Evolutionary conservation across 53 echinoderm and acorn worm genomes (phyloP), one percentile per base, ranked within the genome.

Genomic region (Paelopatides confundens): DNA sequence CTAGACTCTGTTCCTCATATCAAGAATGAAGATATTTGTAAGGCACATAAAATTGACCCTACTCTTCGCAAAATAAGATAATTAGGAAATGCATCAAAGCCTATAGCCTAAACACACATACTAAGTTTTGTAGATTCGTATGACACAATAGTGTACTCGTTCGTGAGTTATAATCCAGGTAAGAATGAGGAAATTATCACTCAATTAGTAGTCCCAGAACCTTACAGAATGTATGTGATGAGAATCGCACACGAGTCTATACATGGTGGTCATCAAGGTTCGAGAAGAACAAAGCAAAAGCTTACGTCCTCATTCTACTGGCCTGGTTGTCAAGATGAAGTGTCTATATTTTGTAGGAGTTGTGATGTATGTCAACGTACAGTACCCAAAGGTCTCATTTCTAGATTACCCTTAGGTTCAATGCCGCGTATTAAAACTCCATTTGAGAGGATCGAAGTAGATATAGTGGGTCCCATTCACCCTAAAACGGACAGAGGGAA

Each of bases 301-400:
- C 46, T 89, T 18, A n/a, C 68, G 2, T 48, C 74, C 15, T 35
- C 86, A 8, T 89, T 93, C 31, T 86, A 63, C 40, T 93, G 89
- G 86, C 93, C 89, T 1, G 93, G 93, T 48, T 52, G 82, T 17
- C 64, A 63, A 53, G 85, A 71, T 29, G 89, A 89, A 9, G 50
- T 89, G 3, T 37, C 51, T 1, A 47, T 81, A 48, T 87, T 82
- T 29, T 89, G 81, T 62, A 28, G 62, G 14, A 89, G 89, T 31
- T 93, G 93, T 35, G 93, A 90, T 64, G 67, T 88, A 14, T 93
- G 90, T 83, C 90, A 90, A 35, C 62, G 91, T 23, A 91, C 91
- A 9, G 30, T 88, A 13, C 49, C 82, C 18, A 91, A 91, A 77
- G 92, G 92, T 17, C 63, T 63, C 10, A 74, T 88, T 27, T 30